A percentile compares a stretch with the other conserved stretches of the same genome.
Evolutionary conservation across 2,888 invertebrate species (phyloP).

Genomic region (Steinernema carpocapsae): DNA sequence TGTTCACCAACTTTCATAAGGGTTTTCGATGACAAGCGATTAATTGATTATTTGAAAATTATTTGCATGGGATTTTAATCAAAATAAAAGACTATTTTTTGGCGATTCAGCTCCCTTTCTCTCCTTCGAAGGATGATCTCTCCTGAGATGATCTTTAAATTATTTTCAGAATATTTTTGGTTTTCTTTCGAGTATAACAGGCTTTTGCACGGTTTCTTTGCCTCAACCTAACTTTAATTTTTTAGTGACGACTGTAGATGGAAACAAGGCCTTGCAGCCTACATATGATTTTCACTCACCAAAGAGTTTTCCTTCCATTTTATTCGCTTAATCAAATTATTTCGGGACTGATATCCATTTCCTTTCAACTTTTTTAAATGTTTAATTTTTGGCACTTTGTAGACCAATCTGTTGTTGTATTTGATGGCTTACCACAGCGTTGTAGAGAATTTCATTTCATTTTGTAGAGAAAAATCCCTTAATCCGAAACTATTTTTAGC

Average conservation of each 20-base stretch:
- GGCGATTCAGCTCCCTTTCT: too few relatives aligned
- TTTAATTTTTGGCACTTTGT: neutral
- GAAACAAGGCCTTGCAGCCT: neutral
- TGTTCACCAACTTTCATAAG: neutral
- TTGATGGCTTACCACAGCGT: too few relatives aligned
- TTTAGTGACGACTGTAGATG: neutral
- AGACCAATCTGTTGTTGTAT: too few relatives aligned
- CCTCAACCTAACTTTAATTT: neutral
- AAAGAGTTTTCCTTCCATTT: too few relatives aligned
- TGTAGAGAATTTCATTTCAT: too few relatives aligned
- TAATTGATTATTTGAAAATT: neutral
- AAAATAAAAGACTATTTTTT: too few relatives aligned
- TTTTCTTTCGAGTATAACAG: neutral
- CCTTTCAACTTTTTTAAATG: neutral
- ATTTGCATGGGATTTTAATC: neutral
- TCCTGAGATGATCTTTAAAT: too few relatives aligned
- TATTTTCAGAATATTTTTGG: neutral
- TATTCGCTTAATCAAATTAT: neutral
- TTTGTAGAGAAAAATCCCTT: too few relatives aligned
- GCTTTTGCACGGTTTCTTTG: neutral
- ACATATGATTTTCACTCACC: too few relatives aligned
- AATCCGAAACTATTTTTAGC: too few relatives aligned
- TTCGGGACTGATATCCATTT: neutral
- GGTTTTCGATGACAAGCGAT: neutral
- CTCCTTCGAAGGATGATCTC: too few relatives aligned